Evolutionary conservation across 2,113 vertebrate genomes (phyloP), one percentile per base, ranked within the genome.

Genomic region (Accipiter virgatus): DNA sequence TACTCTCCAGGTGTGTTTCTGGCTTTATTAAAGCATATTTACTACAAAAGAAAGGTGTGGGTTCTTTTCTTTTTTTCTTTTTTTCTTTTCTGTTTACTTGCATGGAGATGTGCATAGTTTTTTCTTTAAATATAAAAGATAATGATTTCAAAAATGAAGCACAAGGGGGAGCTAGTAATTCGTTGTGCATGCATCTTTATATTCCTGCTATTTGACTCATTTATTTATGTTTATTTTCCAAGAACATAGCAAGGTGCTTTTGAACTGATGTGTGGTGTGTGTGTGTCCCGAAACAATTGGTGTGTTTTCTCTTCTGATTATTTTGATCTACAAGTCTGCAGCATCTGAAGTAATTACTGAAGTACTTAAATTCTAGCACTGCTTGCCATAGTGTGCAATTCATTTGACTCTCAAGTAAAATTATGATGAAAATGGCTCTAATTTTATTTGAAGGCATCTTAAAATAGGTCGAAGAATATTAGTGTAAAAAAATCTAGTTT

Each of bases 121-220:
- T 67, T 90, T 82, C 53, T 68, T 80, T 34, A 59, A 38, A 22
- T 31, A 14, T 79, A 6, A 19, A 70, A 72, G 6, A 29, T 15
- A 13, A 8, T 66, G 2, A 22, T 86, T 94, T 74, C 13, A 78
- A 56, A 91, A 86, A 55, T 32, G 0, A 84, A 86, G 21, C 96
- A 94, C 81, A 84, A 82, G 93, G 43, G 91, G 95, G 95, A 94
- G 95, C 94, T 85, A 48, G 45, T 56, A 75, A 56, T 55, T 72
- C 47, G 36, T 40, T 18, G 40, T 84, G 22, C 11, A 7, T 61
- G 2, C 26, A 56, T 50, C 25, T 23, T 72, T 66, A 9, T 81
- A 81, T 74, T 92, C 9, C 15, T 86, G 20, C 34, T 81, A 2
- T 42, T 88, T 86, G 19, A 25, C n/a, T 90, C 6, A 13, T 29